These are phyloP conservation scores for Drosophila elegans DNA, from an alignment of 1,140 invertebrate genomes.

Conservation along the genomic window DNA sequence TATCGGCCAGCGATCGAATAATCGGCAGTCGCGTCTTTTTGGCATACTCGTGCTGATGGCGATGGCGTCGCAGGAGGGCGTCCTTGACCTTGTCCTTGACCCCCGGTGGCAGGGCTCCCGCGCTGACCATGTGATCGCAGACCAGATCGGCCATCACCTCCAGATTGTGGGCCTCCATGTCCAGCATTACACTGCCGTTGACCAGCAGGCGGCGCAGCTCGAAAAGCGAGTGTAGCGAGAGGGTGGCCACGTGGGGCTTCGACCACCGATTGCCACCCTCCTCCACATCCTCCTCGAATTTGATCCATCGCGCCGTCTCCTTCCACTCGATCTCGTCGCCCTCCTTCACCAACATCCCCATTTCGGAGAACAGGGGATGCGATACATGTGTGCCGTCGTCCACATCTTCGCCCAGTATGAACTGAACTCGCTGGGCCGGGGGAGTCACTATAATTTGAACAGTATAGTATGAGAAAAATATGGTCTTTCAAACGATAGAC, in stretches of 20 bases:
- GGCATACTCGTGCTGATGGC: conserved; percentile 95
- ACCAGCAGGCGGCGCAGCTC: conserved; percentile 94
- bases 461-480: neutral
- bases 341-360: conserved; percentile 95
- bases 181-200: conserved; percentile 95
- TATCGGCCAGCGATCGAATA: conserved; percentile 98
- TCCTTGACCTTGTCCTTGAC: conserved; percentile 94
- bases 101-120: conserved; percentile 90
- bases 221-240: conserved; percentile 95
- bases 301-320: conserved; percentile 98
- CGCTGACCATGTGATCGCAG: conserved; percentile 95
- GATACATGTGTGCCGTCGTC: conserved; percentile 93
- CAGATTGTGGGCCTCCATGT: conserved; percentile 94
- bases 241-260: conserved; percentile 96
- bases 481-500: neutral
- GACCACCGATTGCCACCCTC: conserved; percentile 97
- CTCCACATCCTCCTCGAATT: conserved; percentile 98
- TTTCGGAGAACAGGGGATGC: conserved; percentile 97
- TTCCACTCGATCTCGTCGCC: conserved; percentile 97
- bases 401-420: conserved; percentile 96
- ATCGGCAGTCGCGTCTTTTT: conserved; percentile 95
- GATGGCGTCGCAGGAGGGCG: conserved; percentile 94
- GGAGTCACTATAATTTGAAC: conserved; percentile 89
- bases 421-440: conserved; percentile 96
- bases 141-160: conserved; percentile 96